Evolutionary conservation across 2,113 vertebrate genomes (phyloP).

Genomic region (Girardinichthys multiradiatus): DNA sequence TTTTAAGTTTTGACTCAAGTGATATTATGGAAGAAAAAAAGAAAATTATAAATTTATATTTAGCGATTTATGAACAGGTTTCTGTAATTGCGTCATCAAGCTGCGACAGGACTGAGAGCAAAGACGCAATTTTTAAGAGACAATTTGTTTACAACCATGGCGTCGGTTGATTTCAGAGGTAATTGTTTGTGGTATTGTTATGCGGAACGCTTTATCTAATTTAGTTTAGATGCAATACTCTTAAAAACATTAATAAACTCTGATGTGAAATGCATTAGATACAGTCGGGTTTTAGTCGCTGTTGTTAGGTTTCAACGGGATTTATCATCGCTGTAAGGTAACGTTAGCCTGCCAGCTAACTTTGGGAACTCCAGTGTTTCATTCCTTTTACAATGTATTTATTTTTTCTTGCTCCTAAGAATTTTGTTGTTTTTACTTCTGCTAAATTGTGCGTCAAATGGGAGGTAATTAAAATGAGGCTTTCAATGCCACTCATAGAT

Average conservation of each 20-base stretch:
- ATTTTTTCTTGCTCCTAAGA: no score
- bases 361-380: no score
- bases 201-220: neutral
- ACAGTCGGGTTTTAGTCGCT: neutral
- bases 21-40: no score
- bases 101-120: neutral
- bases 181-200: slow-evolving; percentile 1
- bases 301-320: neutral
- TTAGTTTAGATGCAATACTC: neutral
- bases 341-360: slow-evolving; percentile 8
- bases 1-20: no score
- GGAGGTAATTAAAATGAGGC: no score
- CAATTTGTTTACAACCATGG: slow-evolving; percentile 71
- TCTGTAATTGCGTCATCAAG: slow-evolving; percentile 40
- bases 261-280: neutral
- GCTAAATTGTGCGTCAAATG: no score
- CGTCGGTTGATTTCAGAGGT: slow-evolving; percentile 79
- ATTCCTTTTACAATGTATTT: no score
- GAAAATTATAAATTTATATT: no score
- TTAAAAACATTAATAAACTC: neutral
- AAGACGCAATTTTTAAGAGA: slow-evolving; percentile 24
- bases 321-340: slow-evolving; percentile 17
- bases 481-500: no score
- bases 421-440: no score
- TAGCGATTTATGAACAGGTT: no score